These are phyloP conservation scores for Malurus cyaneus DNA, from an alignment of 2,113 vertebrate genomes.

Conservation along the genomic window DNA sequence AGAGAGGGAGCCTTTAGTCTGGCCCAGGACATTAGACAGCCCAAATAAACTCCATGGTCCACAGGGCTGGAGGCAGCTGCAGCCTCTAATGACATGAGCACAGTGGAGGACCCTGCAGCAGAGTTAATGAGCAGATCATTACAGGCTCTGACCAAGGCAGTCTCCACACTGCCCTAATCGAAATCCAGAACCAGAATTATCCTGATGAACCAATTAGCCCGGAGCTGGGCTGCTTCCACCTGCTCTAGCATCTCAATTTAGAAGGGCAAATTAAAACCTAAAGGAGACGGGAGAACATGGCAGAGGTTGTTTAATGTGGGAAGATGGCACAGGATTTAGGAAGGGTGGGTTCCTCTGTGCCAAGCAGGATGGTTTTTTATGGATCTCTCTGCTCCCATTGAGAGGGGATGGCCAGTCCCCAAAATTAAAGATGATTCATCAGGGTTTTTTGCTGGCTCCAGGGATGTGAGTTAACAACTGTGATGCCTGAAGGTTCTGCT, in stretches of 20 bases:
- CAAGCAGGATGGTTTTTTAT: neutral
- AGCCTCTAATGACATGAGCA: conserved; percentile 73
- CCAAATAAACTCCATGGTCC: conserved; percentile 69
- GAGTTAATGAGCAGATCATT: conserved; percentile 82
- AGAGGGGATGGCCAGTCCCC: neutral
- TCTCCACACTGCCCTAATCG: conserved; percentile 78
- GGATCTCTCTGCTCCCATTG: neutral
- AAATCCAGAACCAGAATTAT: conserved; percentile 78
- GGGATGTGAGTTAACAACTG: neutral
- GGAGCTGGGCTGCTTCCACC: conserved; percentile 70
- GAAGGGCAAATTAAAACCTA: conserved; percentile 68
- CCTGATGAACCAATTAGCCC: conserved; percentile 77
- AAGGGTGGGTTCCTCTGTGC: neutral
- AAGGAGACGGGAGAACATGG: conserved; percentile 8
- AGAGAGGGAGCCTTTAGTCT: conserved; percentile 43
- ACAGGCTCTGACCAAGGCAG: conserved; percentile 75
- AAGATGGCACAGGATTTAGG: neutral
- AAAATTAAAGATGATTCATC: neutral
- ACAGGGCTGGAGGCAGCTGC: conserved; percentile 69
- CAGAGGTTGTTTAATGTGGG: neutral
- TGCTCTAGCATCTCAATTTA: conserved; percentile 73
- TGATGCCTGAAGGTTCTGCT: neutral
- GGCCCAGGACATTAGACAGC: conserved; percentile 59
- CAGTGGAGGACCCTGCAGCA: conserved; percentile 72
- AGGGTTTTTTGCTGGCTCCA: neutral